These are phyloP conservation scores for Luidia sarsii DNA, from an alignment of 53 echinoderm and acorn worm genomes.

Conservation along the genomic window DNA sequence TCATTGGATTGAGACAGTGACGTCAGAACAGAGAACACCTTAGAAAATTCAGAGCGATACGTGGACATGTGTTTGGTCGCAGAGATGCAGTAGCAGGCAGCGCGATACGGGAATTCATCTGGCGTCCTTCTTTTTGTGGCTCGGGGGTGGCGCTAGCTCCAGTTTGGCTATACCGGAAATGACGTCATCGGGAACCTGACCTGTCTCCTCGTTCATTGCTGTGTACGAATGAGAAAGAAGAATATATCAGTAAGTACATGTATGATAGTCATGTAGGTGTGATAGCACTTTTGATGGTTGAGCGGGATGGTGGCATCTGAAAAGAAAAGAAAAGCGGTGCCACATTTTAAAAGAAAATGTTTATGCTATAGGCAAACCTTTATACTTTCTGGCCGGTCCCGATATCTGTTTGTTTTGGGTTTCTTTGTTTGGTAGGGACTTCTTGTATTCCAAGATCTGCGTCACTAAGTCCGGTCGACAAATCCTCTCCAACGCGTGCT, in stretches of 20 bases:
- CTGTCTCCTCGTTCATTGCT: constrained; percentile 95
- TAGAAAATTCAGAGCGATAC: too few species aligned
- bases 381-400: constrained; percentile 98
- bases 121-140: constrained; percentile 47
- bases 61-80: too few species aligned
- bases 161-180: constrained; percentile 85
- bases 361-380: constrained; percentile 78
- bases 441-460: constrained; percentile 79
- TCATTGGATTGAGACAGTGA: too few species aligned
- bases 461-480: constrained; percentile 95
- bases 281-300: too few species aligned
- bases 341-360: too few species aligned
- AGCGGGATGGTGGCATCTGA: too few species aligned
- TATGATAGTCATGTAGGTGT: too few species aligned
- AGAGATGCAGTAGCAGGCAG: too few species aligned
- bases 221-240: background rate
- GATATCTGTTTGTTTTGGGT: constrained; percentile 68
- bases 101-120: too few species aligned
- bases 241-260: background rate
- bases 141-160: constrained; percentile 87
- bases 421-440: constrained; percentile 66
- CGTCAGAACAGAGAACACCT: too few species aligned
- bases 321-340: too few species aligned
- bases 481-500: constrained; percentile 96
- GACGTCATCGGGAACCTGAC: constrained; percentile 88